phyloP scores from a whole-genome alignment of 1,140 invertebrate species.

The Drosophila pseudoananassae region DNA sequence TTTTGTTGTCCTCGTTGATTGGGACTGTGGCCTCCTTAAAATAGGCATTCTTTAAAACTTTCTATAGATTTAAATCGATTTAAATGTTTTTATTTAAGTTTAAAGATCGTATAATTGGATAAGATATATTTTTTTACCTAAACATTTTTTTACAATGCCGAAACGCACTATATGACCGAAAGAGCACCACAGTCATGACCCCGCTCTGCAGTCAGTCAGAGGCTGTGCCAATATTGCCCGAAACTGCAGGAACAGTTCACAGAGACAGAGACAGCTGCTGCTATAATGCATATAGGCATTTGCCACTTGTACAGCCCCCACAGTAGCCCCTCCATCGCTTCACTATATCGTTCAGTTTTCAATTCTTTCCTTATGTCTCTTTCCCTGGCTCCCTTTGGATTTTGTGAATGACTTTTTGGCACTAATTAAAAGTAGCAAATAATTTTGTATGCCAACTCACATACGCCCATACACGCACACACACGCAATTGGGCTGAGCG shows the following conservation, averaged over 20 bases:
- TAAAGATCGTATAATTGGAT: too few species aligned
- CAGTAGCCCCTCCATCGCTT: not conserved
- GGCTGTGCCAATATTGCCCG: slow-evolving; percentile 55
- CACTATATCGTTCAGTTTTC: slow-evolving; percentile 5
- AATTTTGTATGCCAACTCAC: slow-evolving; percentile 65
- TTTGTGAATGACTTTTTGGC: slow-evolving; percentile 76
- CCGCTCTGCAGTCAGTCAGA: slow-evolving; percentile 12
- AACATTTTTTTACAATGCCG: too few species aligned
- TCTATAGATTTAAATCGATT: too few species aligned
- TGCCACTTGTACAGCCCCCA: slow-evolving; percentile 36
- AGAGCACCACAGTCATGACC: slow-evolving; percentile 11
- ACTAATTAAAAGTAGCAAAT: slow-evolving; percentile 81
- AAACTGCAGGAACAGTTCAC: slow-evolving; percentile 37
- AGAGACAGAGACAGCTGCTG: slow-evolving; percentile 13
- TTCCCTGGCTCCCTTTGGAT: slow-evolving; percentile 34
- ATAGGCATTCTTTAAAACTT: too few species aligned
- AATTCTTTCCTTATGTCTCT: slow-evolving; percentile 2
- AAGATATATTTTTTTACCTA: too few species aligned
- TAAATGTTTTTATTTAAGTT: too few species aligned
- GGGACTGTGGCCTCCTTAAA: not conserved
- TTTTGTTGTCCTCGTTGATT: slow-evolving; percentile 39
- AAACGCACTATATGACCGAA: not conserved
- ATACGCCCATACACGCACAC: slow-evolving; percentile 17
- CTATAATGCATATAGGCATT: slow-evolving; percentile 40
- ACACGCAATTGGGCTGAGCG: not conserved